Evolutionary conservation across 1,140 invertebrate species (phyloP).

Genomic region (Rhyzopertha dominica): DNA sequence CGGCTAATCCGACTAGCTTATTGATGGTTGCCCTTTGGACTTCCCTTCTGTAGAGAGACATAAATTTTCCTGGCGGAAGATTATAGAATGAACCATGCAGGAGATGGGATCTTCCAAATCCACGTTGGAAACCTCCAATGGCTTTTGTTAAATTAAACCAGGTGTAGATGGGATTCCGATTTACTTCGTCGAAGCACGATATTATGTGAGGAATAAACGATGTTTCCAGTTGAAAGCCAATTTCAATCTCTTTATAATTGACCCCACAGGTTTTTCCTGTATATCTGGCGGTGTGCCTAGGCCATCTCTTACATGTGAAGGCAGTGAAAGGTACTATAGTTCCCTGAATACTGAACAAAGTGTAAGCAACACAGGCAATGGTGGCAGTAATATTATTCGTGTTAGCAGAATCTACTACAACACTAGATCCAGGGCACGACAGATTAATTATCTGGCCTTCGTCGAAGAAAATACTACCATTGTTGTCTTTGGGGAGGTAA

Average conservation of each 20-base stretch:
- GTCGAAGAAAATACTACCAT: constrained; percentile 7
- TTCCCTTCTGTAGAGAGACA: constrained; percentile 29
- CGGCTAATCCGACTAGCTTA: constrained; percentile 32
- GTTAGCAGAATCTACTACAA: constrained; percentile 6
- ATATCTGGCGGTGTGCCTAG: constrained; percentile 38
- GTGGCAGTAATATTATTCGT: neutral
- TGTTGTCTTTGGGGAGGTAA: constrained; percentile 3
- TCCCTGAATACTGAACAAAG: constrained; percentile 11
- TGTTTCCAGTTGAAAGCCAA: constrained; percentile 29
- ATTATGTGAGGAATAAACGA: constrained; percentile 27
- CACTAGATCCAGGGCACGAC: constrained; percentile 22
- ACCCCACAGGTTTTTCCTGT: constrained; percentile 39
- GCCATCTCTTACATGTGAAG: constrained; percentile 39
- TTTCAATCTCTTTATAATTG: constrained; percentile 34
- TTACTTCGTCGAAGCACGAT: constrained; percentile 29
- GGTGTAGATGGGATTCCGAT: constrained; percentile 23
- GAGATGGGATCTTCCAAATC: constrained; percentile 37
- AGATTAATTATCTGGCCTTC: constrained; percentile 11
- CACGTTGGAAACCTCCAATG: constrained; percentile 31
- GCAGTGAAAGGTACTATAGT: constrained; percentile 30
- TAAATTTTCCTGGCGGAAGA: constrained; percentile 18
- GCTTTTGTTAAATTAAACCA: constrained; percentile 23
- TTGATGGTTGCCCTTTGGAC: constrained; percentile 32
- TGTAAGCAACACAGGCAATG: constrained; percentile 14
- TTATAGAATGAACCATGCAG: constrained; percentile 32